Evolutionary conservation across 2,113 vertebrate species (phyloP).

Genomic region (Lycaon pictus): DNA sequence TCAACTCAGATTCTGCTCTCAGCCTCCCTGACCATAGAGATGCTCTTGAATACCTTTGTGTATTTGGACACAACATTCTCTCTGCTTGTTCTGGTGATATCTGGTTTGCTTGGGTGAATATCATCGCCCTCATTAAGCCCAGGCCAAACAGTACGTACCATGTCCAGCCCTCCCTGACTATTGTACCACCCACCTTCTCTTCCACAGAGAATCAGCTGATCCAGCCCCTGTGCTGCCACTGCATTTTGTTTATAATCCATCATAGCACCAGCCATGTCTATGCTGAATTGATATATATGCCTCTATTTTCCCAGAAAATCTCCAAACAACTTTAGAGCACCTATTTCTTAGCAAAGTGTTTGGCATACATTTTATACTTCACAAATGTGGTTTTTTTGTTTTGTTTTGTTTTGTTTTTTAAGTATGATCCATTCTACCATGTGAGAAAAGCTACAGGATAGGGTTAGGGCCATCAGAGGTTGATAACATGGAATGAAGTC

Average conservation of each 20-base stretch:
- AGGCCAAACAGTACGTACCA: not conserved
- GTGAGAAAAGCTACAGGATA: not conserved
- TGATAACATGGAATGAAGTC: not conserved
- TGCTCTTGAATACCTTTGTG: not conserved
- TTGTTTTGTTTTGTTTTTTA: not conserved
- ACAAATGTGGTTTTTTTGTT: not conserved
- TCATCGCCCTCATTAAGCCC: not conserved
- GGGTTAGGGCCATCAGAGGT: not conserved
- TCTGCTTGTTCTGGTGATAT: not conserved
- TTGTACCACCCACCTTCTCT: too few species aligned
- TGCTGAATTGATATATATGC: not conserved
- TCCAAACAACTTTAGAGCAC: not conserved
- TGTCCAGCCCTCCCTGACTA: not conserved
- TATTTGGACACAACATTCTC: not conserved
- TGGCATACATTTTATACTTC: not conserved
- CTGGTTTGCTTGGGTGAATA: not conserved
- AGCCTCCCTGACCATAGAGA: not conserved
- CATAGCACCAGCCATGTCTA: not conserved
- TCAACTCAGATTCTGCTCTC: not conserved
- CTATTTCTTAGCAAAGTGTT: not conserved
- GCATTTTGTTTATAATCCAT: not conserved
- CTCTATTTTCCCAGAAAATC: not conserved
- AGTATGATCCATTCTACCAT: not conserved
- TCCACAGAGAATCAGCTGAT: not conserved
- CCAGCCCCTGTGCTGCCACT: not conserved